Evolutionary conservation across 2,888 invertebrate genomes (phyloP).

Genomic region (Rhogogaster chlorosoma): DNA sequence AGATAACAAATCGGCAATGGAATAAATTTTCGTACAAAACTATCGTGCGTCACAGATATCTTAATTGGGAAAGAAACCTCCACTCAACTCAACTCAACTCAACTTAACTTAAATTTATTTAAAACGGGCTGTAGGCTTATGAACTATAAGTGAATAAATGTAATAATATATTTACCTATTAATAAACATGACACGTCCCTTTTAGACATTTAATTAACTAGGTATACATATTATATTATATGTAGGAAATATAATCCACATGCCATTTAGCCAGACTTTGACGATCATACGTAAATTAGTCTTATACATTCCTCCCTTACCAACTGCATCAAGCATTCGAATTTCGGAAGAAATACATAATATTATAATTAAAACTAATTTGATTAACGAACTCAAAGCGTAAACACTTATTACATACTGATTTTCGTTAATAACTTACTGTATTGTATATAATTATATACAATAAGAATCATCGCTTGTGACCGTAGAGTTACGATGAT

Average conservation of each 20-base stretch:
- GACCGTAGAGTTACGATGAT: slow-evolving; percentile 71
- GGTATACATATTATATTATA: slow-evolving; percentile 34
- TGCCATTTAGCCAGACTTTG: slow-evolving; percentile 53
- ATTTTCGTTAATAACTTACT: slow-evolving; percentile 15
- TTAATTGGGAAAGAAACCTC: neutral
- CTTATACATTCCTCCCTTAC: slow-evolving; percentile 26
- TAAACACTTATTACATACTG: slow-evolving; percentile 1
- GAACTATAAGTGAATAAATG: slow-evolving; percentile 37
- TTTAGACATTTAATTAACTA: slow-evolving; percentile 54
- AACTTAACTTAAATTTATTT: slow-evolving; percentile 1
- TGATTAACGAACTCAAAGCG: neutral
- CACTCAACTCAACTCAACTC: neutral
- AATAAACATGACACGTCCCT: slow-evolving; percentile 56
- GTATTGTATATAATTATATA: slow-evolving; percentile 73
- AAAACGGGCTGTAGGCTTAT: slow-evolving; percentile 13
- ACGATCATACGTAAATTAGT: slow-evolving; percentile 37
- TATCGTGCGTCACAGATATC: neutral
- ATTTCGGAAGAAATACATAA: slow-evolving; percentile 10
- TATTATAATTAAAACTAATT: neutral
- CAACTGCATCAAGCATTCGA: slow-evolving; percentile 4
- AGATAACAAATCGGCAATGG: neutral
- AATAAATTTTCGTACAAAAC: neutral
- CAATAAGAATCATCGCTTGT: slow-evolving; percentile 70
- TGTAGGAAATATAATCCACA: slow-evolving; percentile 47
- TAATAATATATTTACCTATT: slow-evolving; percentile 50